These are phyloP conservation scores for Oryzias melastigma DNA, from an alignment of 2,113 vertebrate genomes.

Conservation along the genomic window DNA sequence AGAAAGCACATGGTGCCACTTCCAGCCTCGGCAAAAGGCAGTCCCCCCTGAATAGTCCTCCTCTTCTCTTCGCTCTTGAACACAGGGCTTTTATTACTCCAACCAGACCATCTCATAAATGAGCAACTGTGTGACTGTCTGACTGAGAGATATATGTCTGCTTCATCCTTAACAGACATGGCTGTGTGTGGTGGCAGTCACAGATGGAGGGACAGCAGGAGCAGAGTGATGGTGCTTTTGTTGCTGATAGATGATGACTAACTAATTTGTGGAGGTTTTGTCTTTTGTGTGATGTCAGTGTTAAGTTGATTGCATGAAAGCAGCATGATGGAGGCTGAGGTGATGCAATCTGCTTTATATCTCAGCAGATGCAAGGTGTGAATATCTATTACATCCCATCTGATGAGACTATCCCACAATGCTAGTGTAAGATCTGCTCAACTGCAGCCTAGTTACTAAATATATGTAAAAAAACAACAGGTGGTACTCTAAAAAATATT, in stretches of 20 bases:
- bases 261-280: conserved; percentile 36
- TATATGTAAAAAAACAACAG: too few species aligned
- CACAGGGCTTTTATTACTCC: conserved; percentile 67
- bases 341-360: conserved; percentile 12
- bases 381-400: neutral
- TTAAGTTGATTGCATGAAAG: conserved; percentile 61
- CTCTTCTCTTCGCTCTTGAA: conserved; percentile 47
- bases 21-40: conserved; percentile 44
- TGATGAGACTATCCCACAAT: neutral
- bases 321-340: conserved; percentile 9
- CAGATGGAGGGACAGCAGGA: conserved; percentile 19
- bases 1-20: conserved; percentile 29
- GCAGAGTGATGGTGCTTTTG: conserved; percentile 14
- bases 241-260: conserved; percentile 30
- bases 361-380: neutral
- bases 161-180: conserved; percentile 57
- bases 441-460: too few species aligned
- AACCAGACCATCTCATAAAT: conserved; percentile 66
- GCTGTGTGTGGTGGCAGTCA: conserved; percentile 48
- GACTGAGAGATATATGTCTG: conserved; percentile 47
- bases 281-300: conserved; percentile 54
- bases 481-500: too few species aligned
- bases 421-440: too few species aligned
- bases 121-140: conserved; percentile 57
- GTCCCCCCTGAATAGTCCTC: conserved; percentile 55